Evolutionary conservation across 2,113 vertebrate genomes (phyloP), one percentile per base, ranked within the genome.

Genomic region (Prionailurus bengalensis): DNA sequence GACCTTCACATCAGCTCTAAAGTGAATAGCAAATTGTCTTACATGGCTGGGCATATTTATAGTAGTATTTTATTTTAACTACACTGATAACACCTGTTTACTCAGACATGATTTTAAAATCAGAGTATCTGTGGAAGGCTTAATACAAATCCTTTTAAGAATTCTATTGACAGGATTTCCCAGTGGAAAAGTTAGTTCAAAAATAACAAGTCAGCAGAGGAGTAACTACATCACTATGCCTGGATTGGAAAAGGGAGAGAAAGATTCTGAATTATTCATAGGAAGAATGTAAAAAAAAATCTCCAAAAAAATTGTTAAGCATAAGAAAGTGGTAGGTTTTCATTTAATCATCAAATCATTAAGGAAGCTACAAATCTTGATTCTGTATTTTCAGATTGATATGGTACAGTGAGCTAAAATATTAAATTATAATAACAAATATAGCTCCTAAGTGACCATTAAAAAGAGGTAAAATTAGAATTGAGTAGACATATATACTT

Each of bases 91-190:
- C 3, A 61, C 79, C 68, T 97, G 81, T 81, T 97, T 97, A 73
- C n/a, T 51, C 42, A 92, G 82, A 95, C 33, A 66, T 90, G 21
- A 65, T 87, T 97, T 96, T 95, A 84, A 97, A 94, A 87, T 80
- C 29, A 51, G 68, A 66, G 33, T 85, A 55, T 76, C 61, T 65
- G 5, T 78, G 94, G 29, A 95, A 89, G 78, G 58, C 13, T 90
- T 97, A 82, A 68, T 66, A 9, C 27, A 94, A 17, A 21, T 97
- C 71, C 86, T 48, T 71, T 36, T 65, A 96, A 27, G 11, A 93
- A 36, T 78, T 45, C 27, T 98, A 51, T 36, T 86, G 86, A 93
- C 42, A 83, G 19, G 93, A 92, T 80, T 97, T 93, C 73, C 78
- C 45, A 85, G 31, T 51, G 91, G 66, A 89, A 82, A 93, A 88